A percentile compares a stretch with the other conserved stretches of the same genome.
Conservation (phyloP, 2,113 vertebrate species). For the Sinocyclocheilus anshuiensis region DNA sequence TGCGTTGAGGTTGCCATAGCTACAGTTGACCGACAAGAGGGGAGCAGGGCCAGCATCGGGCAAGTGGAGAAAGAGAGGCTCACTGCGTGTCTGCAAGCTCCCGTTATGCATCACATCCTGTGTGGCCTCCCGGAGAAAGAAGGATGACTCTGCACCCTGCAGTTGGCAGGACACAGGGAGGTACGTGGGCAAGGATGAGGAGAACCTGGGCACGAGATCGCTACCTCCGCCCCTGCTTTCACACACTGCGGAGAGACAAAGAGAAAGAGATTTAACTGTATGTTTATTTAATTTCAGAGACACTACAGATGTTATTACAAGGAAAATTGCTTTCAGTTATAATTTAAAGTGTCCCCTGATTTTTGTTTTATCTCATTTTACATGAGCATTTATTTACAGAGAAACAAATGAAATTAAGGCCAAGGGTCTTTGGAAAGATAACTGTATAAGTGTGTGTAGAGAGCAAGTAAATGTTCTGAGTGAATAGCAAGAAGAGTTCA, state of each 20-base stretch:
- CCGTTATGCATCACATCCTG: constrained; percentile 92
- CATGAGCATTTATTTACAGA: constrained; percentile 10
- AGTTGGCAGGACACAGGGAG: constrained; percentile 83
- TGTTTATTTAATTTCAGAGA: constrained; percentile 26
- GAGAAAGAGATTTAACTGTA: constrained; percentile 4
- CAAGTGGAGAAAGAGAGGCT: constrained; percentile 86
- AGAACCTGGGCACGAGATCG: constrained; percentile 76
- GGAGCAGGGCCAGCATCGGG: constrained; percentile 66
- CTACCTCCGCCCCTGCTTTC: constrained; percentile 72
- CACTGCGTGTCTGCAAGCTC: constrained; percentile 85
- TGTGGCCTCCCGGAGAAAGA: constrained; percentile 90
- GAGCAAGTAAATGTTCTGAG: constrained; percentile 6
- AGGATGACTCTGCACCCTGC: constrained; percentile 76
- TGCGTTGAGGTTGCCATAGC: constrained; percentile 84
- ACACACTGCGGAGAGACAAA: constrained; percentile 69
- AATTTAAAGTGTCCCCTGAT: constrained; percentile 22
- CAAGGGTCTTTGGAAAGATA: constrained; percentile 19
- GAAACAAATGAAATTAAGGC: constrained; percentile 20
- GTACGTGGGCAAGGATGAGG: constrained; percentile 84
- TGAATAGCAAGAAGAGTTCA: neutral
- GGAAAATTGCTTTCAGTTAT: neutral
- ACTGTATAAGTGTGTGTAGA: constrained; percentile 1
- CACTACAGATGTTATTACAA: constrained; percentile 9
- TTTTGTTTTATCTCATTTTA: constrained; percentile 1
- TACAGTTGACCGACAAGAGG: constrained; percentile 84